A percentile compares a stretch with the other conserved stretches of the same genome.
These are phyloP conservation scores for Puma concolor DNA, from an alignment of 2,113 vertebrate genomes.

Conservation along the genomic window DNA sequence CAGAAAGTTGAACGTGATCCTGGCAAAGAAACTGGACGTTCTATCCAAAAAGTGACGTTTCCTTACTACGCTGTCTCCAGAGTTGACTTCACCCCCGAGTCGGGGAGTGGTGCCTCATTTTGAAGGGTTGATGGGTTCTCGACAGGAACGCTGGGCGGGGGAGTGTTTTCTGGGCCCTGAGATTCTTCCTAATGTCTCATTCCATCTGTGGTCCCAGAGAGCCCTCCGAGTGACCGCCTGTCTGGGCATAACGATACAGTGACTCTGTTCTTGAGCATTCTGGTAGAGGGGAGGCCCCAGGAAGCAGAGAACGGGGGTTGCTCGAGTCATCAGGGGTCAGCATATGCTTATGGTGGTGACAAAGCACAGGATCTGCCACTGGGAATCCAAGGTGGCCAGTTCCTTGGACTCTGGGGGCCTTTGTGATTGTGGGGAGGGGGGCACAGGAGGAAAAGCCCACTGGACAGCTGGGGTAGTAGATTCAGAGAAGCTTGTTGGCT, in stretches of 20 bases:
- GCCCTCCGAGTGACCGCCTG: neutral
- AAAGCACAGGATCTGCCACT: neutral
- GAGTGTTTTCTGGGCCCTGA: neutral
- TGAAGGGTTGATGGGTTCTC: neutral
- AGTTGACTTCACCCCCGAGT: neutral
- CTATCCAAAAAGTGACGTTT: slow-evolving; percentile 42
- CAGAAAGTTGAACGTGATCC: slow-evolving; percentile 36
- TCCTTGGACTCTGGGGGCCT: neutral
- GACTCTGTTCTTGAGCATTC: neutral
- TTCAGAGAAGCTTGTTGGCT: neutral
- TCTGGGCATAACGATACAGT: neutral
- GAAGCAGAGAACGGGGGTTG: neutral
- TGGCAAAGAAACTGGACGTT: slow-evolving; percentile 42
- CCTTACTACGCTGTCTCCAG: neutral
- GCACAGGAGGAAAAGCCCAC: too few species aligned
- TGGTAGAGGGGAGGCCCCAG: neutral
- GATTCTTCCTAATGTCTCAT: neutral
- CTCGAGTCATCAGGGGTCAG: neutral
- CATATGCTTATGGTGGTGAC: neutral
- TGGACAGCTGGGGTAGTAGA: neutral
- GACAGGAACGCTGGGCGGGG: rapidly evolving
- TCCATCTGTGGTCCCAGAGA: neutral
- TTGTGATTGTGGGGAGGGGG: neutral
- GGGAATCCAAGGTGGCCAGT: neutral
- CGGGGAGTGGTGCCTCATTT: neutral